Evolutionary conservation across 1,140 invertebrate species (phyloP).

Genomic region (Nixonia krombeini): DNA sequence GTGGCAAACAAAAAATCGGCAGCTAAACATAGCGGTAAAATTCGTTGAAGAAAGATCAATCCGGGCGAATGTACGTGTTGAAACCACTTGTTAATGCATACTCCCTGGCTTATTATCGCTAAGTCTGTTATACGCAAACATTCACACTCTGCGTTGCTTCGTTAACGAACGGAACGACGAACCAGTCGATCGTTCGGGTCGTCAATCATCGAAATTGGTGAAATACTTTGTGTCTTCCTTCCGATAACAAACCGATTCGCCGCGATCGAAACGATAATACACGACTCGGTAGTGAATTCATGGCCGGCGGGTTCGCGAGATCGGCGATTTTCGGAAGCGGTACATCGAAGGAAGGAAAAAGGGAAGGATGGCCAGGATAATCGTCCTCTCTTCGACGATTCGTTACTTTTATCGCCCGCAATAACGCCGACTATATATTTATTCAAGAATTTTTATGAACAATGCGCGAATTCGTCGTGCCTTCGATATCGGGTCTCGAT

Average conservation of each 20-base stretch:
- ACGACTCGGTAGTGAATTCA: conserved; percentile 25
- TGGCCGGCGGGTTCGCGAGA: too few species aligned
- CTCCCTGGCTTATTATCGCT: too few species aligned
- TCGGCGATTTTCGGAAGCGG: conserved; percentile 38
- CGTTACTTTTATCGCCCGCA: conserved; percentile 43
- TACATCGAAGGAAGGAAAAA: conserved; percentile 31
- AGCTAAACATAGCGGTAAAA: conserved; percentile 38
- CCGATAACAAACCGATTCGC: too few species aligned
- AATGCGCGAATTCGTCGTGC: conserved; percentile 44
- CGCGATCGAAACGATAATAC: too few species aligned
- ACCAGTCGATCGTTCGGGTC: too few species aligned
- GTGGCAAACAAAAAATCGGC: conserved; percentile 50
- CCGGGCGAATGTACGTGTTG: conserved; percentile 6
- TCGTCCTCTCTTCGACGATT: conserved; percentile 23
- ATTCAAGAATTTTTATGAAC: conserved; percentile 50
- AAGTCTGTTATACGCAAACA: conserved; percentile 4
- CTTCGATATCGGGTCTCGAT: conserved; percentile 43
- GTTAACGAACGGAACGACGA: too few species aligned
- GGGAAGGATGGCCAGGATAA: conserved; percentile 30
- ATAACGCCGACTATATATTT: conserved; percentile 47
- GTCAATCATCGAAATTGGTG: too few species aligned
- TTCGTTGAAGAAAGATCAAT: conserved; percentile 28
- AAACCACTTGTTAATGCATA: conserved; percentile 11
- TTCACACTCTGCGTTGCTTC: too few species aligned
- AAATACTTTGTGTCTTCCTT: too few species aligned